Evolutionary conservation across 2,888 invertebrate species (phyloP).

Genomic region (Sminthurinus aureus): DNA sequence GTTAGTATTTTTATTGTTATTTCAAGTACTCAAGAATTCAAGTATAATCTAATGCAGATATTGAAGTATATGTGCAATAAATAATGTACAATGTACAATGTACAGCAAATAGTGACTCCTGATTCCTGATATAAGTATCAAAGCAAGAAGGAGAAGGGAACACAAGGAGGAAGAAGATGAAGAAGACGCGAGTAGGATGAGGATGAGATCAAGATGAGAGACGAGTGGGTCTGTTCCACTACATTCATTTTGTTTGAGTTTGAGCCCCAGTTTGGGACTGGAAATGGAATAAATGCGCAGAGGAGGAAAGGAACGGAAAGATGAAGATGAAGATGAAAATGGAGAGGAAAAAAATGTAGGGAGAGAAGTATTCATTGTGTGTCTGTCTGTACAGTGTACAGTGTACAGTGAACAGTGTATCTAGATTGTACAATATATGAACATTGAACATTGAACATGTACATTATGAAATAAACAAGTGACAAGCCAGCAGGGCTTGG

Average conservation of each 20-base stretch:
- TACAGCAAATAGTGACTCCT: no score
- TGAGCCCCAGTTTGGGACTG: neutral
- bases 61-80: no score
- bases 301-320: neutral
- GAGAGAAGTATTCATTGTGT: neutral
- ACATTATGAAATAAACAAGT: slow-evolving; percentile 43
- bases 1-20: no score
- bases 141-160: neutral
- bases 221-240: neutral
- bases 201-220: neutral
- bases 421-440: neutral
- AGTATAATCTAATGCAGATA: no score
- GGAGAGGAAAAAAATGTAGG: slow-evolving; percentile 5
- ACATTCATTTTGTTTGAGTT: neutral
- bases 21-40: no score
- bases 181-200: neutral
- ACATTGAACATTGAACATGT: neutral
- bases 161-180: neutral
- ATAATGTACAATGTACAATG: no score
- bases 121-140: neutral
- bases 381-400: neutral
- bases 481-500: slow-evolving; percentile 39
- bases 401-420: no score
- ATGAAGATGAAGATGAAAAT: neutral
- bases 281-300: neutral